Conservation (phyloP, 2,888 invertebrate genomes). For the Ormyrus rosae region DNA sequence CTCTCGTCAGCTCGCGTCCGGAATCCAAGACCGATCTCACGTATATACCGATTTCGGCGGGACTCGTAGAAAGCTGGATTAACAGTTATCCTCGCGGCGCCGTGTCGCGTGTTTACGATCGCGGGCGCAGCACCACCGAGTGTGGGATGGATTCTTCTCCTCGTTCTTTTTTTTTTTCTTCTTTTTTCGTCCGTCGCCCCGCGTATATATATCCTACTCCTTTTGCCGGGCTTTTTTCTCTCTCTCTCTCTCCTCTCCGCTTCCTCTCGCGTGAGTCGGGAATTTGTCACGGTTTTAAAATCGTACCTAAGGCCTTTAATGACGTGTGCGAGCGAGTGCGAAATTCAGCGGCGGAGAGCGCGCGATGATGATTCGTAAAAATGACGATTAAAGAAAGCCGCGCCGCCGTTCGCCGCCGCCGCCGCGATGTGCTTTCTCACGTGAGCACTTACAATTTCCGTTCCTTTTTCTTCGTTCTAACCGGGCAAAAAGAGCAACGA, state of each 20-base stretch:
- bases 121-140: not conserved
- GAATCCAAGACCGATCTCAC: too few relatives aligned
- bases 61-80: constrained; percentile 8
- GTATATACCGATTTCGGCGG: constrained; percentile 10
- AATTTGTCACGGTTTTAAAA: constrained; percentile 18
- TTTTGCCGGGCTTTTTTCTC: not conserved
- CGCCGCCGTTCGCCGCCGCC: not conserved
- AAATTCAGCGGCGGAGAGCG: not conserved
- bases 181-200: not conserved
- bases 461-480: not conserved
- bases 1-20: too few relatives aligned
- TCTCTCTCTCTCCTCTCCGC: not conserved
- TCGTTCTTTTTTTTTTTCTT: not conserved
- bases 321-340: constrained; percentile 19
- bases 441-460: constrained; percentile 19
- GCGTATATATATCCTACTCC: not conserved
- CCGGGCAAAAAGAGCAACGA: too few relatives aligned
- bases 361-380: constrained; percentile 29
- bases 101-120: constrained; percentile 10
- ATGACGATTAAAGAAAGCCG: constrained; percentile 17
- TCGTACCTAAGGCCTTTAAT: not conserved
- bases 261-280: not conserved
- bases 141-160: constrained; percentile 11
- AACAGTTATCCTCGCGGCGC: constrained; percentile 1
- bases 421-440: constrained; percentile 15